Conservation (phyloP, 2,113 vertebrate genomes). For the Phalacrocorax carbo region DNA sequence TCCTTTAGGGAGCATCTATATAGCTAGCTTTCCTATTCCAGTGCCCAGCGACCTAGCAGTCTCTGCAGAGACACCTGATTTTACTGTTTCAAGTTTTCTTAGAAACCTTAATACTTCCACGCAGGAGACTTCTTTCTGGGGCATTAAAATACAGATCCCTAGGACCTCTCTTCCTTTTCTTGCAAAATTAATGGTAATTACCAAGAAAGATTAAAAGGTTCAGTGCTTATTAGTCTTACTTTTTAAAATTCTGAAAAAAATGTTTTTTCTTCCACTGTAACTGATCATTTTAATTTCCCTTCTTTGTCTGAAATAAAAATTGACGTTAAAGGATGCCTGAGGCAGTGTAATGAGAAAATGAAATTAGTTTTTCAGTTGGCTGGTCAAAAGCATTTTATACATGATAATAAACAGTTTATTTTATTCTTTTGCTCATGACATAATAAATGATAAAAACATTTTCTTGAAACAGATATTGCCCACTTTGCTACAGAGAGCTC, state of each 20-base stretch:
- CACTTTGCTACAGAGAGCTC: constrained; percentile 17
- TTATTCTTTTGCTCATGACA: constrained; percentile 84
- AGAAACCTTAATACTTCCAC: constrained; percentile 5
- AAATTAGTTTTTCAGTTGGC: constrained; percentile 99
- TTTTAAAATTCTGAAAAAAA: constrained; percentile 83
- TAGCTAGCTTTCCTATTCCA: constrained; percentile 43
- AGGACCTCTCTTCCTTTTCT: constrained; percentile 5
- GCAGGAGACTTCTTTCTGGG: constrained; percentile 24
- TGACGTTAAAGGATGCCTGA: constrained; percentile 91
- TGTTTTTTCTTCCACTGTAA: constrained; percentile 77
- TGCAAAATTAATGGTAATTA: constrained; percentile 73
- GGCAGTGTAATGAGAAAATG: constrained; percentile 99
- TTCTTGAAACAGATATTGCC: constrained; percentile 71
- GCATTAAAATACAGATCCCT: constrained; percentile 11
- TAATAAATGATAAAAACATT: constrained; percentile 80
- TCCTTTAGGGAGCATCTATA: constrained; percentile 27
- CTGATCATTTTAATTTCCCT: constrained; percentile 94
- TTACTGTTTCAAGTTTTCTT: constrained; percentile 7
- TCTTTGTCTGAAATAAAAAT: constrained; percentile 97
- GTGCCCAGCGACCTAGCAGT: neutral
- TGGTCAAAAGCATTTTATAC: constrained; percentile 99
- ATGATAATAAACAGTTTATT: constrained; percentile 98
- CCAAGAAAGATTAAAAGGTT: constrained; percentile 72
- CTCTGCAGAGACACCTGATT: neutral
- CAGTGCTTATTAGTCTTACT: constrained; percentile 70